phyloP scores from a whole-genome alignment of 1,140 invertebrate species.

The Drosophila persimilis region DNA sequence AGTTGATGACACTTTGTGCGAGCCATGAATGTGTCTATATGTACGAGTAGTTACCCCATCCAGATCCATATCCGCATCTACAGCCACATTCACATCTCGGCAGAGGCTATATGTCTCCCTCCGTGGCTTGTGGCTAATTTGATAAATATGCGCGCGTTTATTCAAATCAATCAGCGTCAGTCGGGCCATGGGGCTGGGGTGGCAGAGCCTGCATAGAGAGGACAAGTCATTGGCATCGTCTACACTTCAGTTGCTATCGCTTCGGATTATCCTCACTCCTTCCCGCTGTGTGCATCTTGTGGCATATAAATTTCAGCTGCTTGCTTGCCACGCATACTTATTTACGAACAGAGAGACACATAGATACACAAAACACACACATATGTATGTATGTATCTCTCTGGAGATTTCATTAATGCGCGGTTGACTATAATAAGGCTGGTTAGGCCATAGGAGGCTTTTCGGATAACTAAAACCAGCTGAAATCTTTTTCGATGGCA shows the following conservation, averaged over 20 bases:
- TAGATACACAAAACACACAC: conserved; percentile 21
- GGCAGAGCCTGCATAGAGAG: conserved; percentile 7
- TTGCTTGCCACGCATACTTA: conserved; percentile 8
- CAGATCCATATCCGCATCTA: conserved; percentile 2
- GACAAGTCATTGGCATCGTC: conserved; percentile 32
- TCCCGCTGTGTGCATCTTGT: conserved; percentile 43
- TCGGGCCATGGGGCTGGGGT: conserved; percentile 11
- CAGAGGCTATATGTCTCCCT: conserved; percentile 34
- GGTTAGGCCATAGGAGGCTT: conserved; percentile 16
- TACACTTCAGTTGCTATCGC: conserved; percentile 8
- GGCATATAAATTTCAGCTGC: conserved; percentile 66
- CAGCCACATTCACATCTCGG: conserved; percentile 1
- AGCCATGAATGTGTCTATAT: conserved; percentile 13
- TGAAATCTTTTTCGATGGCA: conserved; percentile 21
- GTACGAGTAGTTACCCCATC: neutral
- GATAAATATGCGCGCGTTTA: conserved; percentile 80
- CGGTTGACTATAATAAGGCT: conserved; percentile 74
- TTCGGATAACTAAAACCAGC: conserved; percentile 25
- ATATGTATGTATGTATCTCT: conserved; percentile 16
- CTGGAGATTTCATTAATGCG: conserved; percentile 74
- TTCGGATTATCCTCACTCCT: conserved; percentile 16
- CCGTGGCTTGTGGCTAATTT: conserved; percentile 71
- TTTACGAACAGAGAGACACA: conserved; percentile 17
- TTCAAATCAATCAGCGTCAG: conserved; percentile 81
- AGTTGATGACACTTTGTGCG: conserved; percentile 73